phyloP scores from a whole-genome alignment of 2,888 invertebrate species.

The Spisula solida region DNA sequence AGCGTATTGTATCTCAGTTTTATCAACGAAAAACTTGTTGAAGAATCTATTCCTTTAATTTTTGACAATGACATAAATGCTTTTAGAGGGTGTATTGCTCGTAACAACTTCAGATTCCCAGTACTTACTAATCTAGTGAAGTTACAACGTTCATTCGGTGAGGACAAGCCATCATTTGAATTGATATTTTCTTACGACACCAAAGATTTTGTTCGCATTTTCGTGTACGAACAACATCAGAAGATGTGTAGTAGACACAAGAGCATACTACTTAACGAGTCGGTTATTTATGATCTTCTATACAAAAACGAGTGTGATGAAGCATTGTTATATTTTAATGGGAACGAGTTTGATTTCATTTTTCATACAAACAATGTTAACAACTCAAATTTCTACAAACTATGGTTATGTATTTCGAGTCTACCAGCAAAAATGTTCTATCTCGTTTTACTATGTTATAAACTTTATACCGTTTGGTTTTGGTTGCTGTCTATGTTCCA shows the following conservation, averaged over 20 bases:
- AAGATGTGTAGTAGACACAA: constrained; percentile 32
- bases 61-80: constrained; percentile 37
- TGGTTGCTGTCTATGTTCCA: constrained; percentile 13
- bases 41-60: constrained; percentile 17
- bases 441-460: not conserved
- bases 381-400: not conserved
- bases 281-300: constrained; percentile 15
- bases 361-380: constrained; percentile 21
- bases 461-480: not conserved
- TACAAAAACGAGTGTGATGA: constrained; percentile 34
- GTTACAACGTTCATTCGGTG: not conserved
- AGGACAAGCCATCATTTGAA: not conserved
- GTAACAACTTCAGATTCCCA: constrained; percentile 28
- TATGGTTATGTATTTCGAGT: constrained; percentile 20
- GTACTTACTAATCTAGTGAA: constrained; percentile 7
- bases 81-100: constrained; percentile 9
- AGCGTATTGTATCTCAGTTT: constrained; percentile 8
- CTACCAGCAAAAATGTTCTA: constrained; percentile 31
- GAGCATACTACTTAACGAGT: constrained; percentile 14
- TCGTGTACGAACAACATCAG: constrained; percentile 27
- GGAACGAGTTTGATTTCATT: constrained; percentile 37
- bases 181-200: constrained; percentile 29
- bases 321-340: constrained; percentile 38
- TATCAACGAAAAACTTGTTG: constrained; percentile 18
- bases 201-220: constrained; percentile 12